A percentile compares a stretch with the other conserved stretches of the same genome.
phyloP scores from a whole-genome alignment of 1,140 invertebrate species.

The Zaprionus ghesquierei region DNA sequence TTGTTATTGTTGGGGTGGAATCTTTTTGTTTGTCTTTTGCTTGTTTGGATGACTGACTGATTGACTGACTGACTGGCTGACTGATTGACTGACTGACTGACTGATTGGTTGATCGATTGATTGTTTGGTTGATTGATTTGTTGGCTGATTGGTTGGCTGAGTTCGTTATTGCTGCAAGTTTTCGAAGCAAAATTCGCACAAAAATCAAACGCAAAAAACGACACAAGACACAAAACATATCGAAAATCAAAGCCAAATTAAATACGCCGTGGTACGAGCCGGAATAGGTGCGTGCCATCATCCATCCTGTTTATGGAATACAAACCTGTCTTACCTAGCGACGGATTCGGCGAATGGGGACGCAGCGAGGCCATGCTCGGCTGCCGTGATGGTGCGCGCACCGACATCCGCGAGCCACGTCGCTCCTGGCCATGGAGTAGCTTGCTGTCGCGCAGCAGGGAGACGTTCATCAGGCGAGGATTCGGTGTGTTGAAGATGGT shows the following conservation, averaged over 20 bases:
- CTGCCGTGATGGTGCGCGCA: slow-evolving; percentile 89
- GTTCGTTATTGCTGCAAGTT: slow-evolving; percentile 42
- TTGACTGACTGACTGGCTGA: slow-evolving; percentile 16
- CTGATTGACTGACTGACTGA: slow-evolving; percentile 46
- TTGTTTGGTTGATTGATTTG: slow-evolving; percentile 12
- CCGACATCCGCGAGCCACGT: slow-evolving; percentile 89
- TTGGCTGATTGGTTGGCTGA: slow-evolving; percentile 44
- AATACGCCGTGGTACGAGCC: slow-evolving; percentile 34
- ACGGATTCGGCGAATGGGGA: slow-evolving; percentile 90
- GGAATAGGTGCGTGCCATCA: slow-evolving; percentile 17
- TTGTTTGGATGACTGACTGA: slow-evolving; percentile 59
- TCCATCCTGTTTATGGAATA: slow-evolving; percentile 61
- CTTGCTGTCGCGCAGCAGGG: slow-evolving; percentile 91
- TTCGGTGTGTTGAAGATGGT: slow-evolving; percentile 98
- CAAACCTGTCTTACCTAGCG: slow-evolving; percentile 88
- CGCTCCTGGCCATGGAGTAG: slow-evolving; percentile 89
- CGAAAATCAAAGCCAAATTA: slow-evolving; percentile 36
- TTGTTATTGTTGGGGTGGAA: neutral
- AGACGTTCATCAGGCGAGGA: slow-evolving; percentile 94
- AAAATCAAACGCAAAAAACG: slow-evolving; percentile 45
- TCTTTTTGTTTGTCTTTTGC: slow-evolving; percentile 32
- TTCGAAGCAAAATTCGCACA: slow-evolving; percentile 38
- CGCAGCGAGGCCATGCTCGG: slow-evolving; percentile 91
- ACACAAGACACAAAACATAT: slow-evolving; percentile 34
- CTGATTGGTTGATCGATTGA: slow-evolving; percentile 49